Conservation (phyloP, 2,113 vertebrate species). For the Micronycteris hirsuta region DNA sequence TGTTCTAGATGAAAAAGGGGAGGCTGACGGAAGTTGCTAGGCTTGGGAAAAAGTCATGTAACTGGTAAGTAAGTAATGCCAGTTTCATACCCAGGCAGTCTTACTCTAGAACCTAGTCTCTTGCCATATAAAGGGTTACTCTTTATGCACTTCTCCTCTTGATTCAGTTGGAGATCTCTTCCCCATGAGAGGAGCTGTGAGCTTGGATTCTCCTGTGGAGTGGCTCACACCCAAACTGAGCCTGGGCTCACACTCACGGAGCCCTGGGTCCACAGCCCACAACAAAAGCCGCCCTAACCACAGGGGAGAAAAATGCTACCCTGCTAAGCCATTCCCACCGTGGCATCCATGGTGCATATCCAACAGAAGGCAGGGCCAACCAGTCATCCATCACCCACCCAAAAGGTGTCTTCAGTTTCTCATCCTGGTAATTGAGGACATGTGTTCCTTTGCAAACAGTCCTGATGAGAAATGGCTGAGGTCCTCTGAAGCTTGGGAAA, state of each 20-base stretch:
- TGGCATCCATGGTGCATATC: background rate
- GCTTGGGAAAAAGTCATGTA: background rate
- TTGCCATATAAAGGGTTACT: background rate
- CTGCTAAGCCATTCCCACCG: background rate
- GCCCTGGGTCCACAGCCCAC: background rate
- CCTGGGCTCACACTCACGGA: background rate
- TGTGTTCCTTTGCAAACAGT: slow-evolving; percentile 75
- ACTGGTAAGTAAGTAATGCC: background rate
- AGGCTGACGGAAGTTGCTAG: background rate
- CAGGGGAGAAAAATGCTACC: background rate
- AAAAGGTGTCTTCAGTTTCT: slow-evolving; percentile 70
- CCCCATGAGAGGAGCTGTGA: background rate
- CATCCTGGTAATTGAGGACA: slow-evolving; percentile 78
- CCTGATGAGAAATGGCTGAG: slow-evolving; percentile 77
- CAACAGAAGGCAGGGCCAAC: slow-evolving; percentile 72
- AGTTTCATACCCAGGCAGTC: background rate
- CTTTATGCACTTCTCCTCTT: background rate
- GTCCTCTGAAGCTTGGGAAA: slow-evolving; percentile 71
- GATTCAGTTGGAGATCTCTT: background rate
- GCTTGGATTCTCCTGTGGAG: background rate
- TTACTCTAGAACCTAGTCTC: background rate
- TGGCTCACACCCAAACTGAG: background rate
- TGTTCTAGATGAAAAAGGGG: background rate
- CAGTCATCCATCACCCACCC: slow-evolving; percentile 67
- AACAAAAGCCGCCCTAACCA: background rate